Evolutionary conservation across 2,113 vertebrate species (phyloP), one percentile per base, ranked within the genome.

Genomic region (Anguilla japonica): DNA sequence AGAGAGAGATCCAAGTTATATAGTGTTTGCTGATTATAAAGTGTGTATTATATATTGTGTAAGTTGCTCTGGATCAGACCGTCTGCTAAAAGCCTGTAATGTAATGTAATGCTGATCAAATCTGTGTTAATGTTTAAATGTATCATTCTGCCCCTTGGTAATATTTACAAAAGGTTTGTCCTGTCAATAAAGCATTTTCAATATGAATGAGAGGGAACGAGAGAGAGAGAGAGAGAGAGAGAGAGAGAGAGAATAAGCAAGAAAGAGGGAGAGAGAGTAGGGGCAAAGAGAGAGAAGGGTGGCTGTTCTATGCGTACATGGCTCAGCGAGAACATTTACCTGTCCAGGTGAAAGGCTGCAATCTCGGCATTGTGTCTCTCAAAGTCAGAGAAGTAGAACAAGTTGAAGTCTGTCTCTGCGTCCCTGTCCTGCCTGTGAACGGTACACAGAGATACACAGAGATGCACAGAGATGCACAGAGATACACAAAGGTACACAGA

Each of bases 371-470:
- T 97, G 91, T 97, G 97, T 75, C 96, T 93, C 89, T 98, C 97
- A 84, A 97, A 98, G 92, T 97, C 96, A 0, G 97, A 97, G 94
- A 98, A 97, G 90, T 96, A 98, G 91, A 96, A 97, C 41, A 97
- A 95, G 89, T 98, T 96, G 9, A 90, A 87, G 41, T 96, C 94
- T 0, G 96, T 97, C 91, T 98, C 97, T 46, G 96, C 96, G 43
- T 96, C 89, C 84, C 96, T 92, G 22, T 95, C 94, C 90, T 97
- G 96, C 89, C 97, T 97, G 93, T 5, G 13, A n/a, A n/a, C n/a
- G n/a, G n/a, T n/a, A n/a, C n/a, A n/a, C n/a, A n/a, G n/a, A n/a
- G n/a, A 46, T 46, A 46, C 43, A 46, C 43, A 46, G 43, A 46
- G 43, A 46, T 5, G 43, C 8, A 46, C 43, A 46, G 43, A 2